A percentile compares a stretch with the other conserved stretches of the same genome.
Evolutionary conservation across 2,113 vertebrate genomes (phyloP).

Genomic region (Piprites chloris): DNA sequence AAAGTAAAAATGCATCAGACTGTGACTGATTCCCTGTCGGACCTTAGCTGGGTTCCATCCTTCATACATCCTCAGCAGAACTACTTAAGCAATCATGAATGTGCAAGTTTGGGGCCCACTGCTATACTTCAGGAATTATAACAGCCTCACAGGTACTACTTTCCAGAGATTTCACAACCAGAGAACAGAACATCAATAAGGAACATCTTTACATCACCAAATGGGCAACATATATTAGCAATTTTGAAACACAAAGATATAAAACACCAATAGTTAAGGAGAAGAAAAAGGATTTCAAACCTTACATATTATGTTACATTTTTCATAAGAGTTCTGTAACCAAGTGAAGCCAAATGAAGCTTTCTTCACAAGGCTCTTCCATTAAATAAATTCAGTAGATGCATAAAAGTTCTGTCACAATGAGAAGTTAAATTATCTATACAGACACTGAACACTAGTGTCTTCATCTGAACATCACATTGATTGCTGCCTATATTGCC

Average conservation of each 20-base stretch:
- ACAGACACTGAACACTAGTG: not conserved
- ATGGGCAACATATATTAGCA: not conserved
- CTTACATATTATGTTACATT: not conserved
- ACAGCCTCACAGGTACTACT: not conserved
- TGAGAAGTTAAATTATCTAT: not conserved
- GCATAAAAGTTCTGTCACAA: not conserved
- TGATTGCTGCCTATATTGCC: not conserved
- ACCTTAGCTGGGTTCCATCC: not conserved
- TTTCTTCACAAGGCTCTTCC: not conserved
- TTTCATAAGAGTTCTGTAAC: not conserved
- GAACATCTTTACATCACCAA: not conserved
- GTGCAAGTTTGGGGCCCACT: not conserved
- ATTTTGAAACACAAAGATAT: not conserved
- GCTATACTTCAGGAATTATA: not conserved
- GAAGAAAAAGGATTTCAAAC: not conserved
- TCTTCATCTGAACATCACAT: not conserved
- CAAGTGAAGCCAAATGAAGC: not conserved
- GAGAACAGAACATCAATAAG: not conserved
- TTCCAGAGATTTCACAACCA: not conserved
- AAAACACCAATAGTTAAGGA: not conserved
- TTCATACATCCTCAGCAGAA: not conserved
- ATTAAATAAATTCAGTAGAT: not conserved
- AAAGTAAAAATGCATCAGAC: not conserved
- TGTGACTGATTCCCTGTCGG: not conserved
- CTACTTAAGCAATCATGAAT: not conserved